phyloP scores from a whole-genome alignment of 2,888 invertebrate species.

The Ametastegia equiseti region DNA sequence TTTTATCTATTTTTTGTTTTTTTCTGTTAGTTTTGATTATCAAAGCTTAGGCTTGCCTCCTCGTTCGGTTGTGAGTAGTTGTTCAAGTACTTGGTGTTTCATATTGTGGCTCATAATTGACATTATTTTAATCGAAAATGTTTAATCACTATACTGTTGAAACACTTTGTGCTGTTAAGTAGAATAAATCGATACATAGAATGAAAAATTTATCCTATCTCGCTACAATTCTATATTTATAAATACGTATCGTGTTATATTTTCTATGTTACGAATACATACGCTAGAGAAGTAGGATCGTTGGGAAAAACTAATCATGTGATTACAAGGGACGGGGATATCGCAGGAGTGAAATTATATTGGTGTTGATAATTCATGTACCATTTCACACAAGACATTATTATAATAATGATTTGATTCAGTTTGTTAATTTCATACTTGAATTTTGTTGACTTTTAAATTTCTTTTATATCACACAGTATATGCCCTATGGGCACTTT shows the following conservation, averaged over 20 bases:
- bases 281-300: constrained; percentile 17
- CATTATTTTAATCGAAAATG: constrained; percentile 17
- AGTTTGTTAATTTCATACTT: neutral
- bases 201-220: constrained; percentile 34
- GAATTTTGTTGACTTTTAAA: neutral
- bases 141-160: constrained; percentile 12
- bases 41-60: constrained; percentile 65
- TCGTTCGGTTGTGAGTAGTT: constrained; percentile 73
- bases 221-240: constrained; percentile 30
- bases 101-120: neutral
- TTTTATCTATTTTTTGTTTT: constrained; percentile 48
- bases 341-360: neutral
- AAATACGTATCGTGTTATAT: constrained; percentile 11
- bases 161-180: constrained; percentile 34
- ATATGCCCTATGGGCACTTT: neutral
- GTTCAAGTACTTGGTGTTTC: constrained; percentile 35
- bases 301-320: neutral
- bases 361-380: neutral
- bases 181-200: constrained; percentile 14
- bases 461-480: neutral
- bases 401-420: neutral
- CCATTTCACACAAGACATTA: neutral
- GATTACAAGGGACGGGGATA: neutral
- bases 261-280: neutral
- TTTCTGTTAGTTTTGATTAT: constrained; percentile 56